These are phyloP conservation scores for Rhinichthys osculus DNA, from an alignment of 2,797 vertebrate genomes.

Conservation along the genomic window DNA sequence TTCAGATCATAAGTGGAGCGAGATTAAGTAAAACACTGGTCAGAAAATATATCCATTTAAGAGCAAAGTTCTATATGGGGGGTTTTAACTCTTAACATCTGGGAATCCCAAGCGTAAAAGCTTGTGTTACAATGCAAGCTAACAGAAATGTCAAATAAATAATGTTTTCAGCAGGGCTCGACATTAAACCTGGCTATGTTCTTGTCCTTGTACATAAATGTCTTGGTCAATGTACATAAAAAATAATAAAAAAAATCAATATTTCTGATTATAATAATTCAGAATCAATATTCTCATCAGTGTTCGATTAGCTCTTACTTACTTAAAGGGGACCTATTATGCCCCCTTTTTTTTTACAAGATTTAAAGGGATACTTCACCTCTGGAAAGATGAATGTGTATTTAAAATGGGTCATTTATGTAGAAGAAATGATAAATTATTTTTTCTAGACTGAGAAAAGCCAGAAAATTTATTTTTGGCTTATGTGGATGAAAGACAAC, in stretches of 20 bases:
- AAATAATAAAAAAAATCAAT: no score
- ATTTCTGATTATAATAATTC: background rate
- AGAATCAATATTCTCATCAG: background rate
- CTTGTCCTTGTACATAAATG: background rate
- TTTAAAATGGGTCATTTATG: no score
- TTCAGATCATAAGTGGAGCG: background rate
- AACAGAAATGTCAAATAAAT: background rate
- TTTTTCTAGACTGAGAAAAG: no score
- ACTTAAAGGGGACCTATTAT: background rate
- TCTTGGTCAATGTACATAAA: no score
- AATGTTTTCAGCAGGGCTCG: background rate
- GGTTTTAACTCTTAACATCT: background rate
- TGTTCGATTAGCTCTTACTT: background rate
- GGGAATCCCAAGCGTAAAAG: background rate
- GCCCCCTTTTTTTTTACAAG: background rate
- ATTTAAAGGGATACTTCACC: no score
- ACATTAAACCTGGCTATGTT: background rate
- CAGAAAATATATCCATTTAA: background rate
- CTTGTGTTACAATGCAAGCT: background rate
- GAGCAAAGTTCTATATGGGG: background rate
- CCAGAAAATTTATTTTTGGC: no score
- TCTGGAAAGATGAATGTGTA: no score
- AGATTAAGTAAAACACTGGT: background rate
- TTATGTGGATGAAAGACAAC: no score
- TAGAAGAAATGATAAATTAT: no score